Evolutionary conservation across 1,140 invertebrate species (phyloP).

Genomic region (Diabrotica undecimpunctata): DNA sequence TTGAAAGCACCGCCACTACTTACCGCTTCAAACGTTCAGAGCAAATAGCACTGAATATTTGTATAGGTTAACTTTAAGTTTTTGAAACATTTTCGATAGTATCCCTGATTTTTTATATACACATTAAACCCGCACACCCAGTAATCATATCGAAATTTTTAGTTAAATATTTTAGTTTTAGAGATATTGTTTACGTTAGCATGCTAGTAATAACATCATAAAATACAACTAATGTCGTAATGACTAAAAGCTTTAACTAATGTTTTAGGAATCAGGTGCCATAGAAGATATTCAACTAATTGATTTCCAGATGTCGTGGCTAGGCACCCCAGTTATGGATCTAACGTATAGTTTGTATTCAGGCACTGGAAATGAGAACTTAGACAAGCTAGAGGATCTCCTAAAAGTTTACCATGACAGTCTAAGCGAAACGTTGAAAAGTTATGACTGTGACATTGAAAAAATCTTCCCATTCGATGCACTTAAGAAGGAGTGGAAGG

Average conservation of each 20-base stretch:
- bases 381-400: constrained; percentile 48
- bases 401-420: constrained; percentile 55
- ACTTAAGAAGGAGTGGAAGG: constrained; percentile 44
- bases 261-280: constrained; percentile 16
- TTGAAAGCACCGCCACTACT: too few species aligned
- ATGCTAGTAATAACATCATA: too few species aligned
- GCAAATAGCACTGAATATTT: too few species aligned
- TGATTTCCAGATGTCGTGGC: constrained; percentile 56
- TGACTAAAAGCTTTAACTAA: constrained; percentile 9
- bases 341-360: constrained; percentile 57
- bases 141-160: too few species aligned
- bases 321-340: constrained; percentile 56
- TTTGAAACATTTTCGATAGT: too few species aligned
- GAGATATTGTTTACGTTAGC: too few species aligned
- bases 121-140: too few species aligned
- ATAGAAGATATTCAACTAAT: constrained; percentile 34
- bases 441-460: constrained; percentile 47
- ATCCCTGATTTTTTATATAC: too few species aligned
- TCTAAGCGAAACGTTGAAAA: constrained; percentile 43
- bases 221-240: constrained; percentile 1
- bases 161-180: too few species aligned
- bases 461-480: constrained; percentile 48
- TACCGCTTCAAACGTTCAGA: too few species aligned
- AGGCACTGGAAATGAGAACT: constrained; percentile 50
- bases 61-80: too few species aligned